Conservation (phyloP, 1,140 invertebrate genomes). For the Eupristina koningsbergeri region DNA sequence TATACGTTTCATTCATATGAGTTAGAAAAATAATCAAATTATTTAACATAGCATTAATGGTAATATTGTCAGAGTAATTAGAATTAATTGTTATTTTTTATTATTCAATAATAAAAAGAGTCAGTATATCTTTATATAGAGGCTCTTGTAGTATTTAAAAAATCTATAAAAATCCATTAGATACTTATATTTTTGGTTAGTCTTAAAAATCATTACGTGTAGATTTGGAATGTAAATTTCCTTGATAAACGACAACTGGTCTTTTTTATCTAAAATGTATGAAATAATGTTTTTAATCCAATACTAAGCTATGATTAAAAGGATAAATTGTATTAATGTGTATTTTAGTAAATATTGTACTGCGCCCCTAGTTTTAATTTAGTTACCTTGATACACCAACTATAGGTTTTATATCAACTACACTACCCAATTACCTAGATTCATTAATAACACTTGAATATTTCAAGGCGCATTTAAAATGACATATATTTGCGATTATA, state of each 20-base stretch:
- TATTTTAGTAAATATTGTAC: background rate
- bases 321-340: background rate
- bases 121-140: too few species aligned
- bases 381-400: too few species aligned
- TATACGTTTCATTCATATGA: conserved; percentile 44
- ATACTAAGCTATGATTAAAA: background rate
- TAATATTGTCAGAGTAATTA: background rate
- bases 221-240: too few species aligned
- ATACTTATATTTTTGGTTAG: too few species aligned
- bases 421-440: background rate
- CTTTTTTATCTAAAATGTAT: too few species aligned
- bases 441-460: background rate
- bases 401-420: background rate
- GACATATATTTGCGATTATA: background rate
- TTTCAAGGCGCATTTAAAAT: background rate
- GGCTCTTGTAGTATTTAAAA: too few species aligned
- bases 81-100: too few species aligned
- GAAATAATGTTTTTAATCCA: too few species aligned
- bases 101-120: too few species aligned
- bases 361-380: background rate
- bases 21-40: conserved; percentile 11
- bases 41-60: background rate
- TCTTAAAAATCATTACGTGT: too few species aligned
- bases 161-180: too few species aligned
- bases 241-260: too few species aligned